Conservation (phyloP, 2,888 invertebrate genomes). For the Andrena flavipes region DNA sequence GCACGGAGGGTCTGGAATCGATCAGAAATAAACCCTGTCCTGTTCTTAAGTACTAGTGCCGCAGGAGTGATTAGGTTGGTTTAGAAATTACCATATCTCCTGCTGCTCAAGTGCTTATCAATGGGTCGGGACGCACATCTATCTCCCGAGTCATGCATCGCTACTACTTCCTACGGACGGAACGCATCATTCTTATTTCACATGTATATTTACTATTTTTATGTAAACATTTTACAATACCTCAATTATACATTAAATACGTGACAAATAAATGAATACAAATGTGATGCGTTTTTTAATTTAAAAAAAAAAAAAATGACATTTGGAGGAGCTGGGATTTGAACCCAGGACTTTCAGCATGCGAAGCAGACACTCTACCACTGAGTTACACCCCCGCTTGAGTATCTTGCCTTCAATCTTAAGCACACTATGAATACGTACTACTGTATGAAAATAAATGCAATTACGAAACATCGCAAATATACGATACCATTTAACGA, state of each 20-base stretch:
- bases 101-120: conserved; percentile 97
- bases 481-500: not conserved
- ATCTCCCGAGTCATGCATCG: conserved; percentile 25
- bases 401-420: not conserved
- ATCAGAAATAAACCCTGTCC: conserved; percentile 85
- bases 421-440: rapidly evolving
- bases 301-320: conserved; percentile 42
- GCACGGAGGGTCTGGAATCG: not conserved
- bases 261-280: not conserved
- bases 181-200: not conserved
- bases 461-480: not conserved
- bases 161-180: not conserved
- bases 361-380: conserved; percentile 85
- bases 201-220: not conserved
- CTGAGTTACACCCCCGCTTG: conserved; percentile 84
- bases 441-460: not conserved
- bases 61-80: conserved; percentile 91
- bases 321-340: conserved; percentile 83
- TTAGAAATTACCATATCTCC: conserved; percentile 87
- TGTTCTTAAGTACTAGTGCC: conserved; percentile 97
- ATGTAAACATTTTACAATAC: not conserved
- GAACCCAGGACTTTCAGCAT: conserved; percentile 85
- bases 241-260: not conserved
- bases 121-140: conserved; percentile 86
- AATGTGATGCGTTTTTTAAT: not conserved